Evolutionary conservation across 1,140 invertebrate species (phyloP).

Genomic region (Armadillidium nasatum): DNA sequence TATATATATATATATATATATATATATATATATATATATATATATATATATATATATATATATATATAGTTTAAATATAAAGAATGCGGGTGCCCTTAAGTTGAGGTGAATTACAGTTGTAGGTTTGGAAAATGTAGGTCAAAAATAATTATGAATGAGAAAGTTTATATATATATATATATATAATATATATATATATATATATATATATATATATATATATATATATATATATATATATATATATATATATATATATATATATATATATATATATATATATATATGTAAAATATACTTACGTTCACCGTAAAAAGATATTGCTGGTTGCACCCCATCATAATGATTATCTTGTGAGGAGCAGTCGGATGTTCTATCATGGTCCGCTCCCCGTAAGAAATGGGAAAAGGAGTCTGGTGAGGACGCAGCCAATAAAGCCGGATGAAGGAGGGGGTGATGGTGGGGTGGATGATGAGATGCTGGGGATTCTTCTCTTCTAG

Average conservation of each 20-base stretch:
- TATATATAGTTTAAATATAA: background rate
- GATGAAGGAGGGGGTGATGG: slow-evolving; percentile 52
- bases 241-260: background rate
- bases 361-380: slow-evolving; percentile 78
- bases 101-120: slow-evolving; percentile 12
- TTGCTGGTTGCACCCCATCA: slow-evolving; percentile 86
- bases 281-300: slow-evolving; percentile 24
- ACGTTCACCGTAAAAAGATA: slow-evolving; percentile 71
- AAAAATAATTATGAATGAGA: background rate
- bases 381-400: slow-evolving; percentile 59
- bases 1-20: background rate
- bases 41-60: background rate
- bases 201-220: no score
- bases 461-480: slow-evolving; percentile 41
- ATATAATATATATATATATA: background rate
- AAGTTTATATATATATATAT: no score
- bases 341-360: slow-evolving; percentile 79
- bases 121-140: background rate
- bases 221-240: background rate
- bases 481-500: slow-evolving; percentile 43
- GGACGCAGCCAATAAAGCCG: slow-evolving; percentile 57
- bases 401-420: slow-evolving; percentile 68
- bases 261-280: slow-evolving; percentile 8
- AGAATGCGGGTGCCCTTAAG: slow-evolving; percentile 3
- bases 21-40: slow-evolving; percentile 9